phyloP scores from a whole-genome alignment of 2,888 invertebrate species.

The Aromia moschata region DNA sequence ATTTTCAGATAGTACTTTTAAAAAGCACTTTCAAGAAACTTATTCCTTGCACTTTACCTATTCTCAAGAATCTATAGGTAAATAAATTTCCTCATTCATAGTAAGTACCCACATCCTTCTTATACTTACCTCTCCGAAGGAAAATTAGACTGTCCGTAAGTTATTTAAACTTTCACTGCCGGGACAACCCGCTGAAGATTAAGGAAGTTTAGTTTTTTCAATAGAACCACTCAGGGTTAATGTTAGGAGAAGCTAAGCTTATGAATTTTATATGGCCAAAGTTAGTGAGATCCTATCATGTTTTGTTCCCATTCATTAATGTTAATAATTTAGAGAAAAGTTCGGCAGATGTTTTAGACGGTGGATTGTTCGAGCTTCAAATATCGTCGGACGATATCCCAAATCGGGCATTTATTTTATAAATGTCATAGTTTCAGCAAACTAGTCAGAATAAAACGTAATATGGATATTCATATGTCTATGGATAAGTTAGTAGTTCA shows the following conservation, averaged over 20 bases:
- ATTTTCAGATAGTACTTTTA: too few species aligned
- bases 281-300: constrained; percentile 26
- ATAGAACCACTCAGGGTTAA: constrained; percentile 11
- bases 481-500: too few species aligned
- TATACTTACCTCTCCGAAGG: too few species aligned
- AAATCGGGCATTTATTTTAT: constrained; percentile 13
- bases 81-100: too few species aligned
- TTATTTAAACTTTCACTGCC: too few species aligned
- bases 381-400: constrained; percentile 18
- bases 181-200: too few species aligned
- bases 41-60: too few species aligned
- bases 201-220: too few species aligned
- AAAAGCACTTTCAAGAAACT: too few species aligned
- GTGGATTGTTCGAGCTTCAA: constrained; percentile 17
- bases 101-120: too few species aligned
- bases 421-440: constrained; percentile 2
- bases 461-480: not conserved
- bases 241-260: constrained; percentile 25
- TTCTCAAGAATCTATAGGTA: too few species aligned
- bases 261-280: constrained; percentile 31
- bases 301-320: constrained; percentile 24
- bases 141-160: too few species aligned
- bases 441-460: constrained; percentile 11
- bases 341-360: constrained; percentile 27
- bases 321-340: constrained; percentile 30